Evolutionary conservation across 2,797 vertebrate genomes (phyloP).

Genomic region (Ambastaia sidthimunki): DNA sequence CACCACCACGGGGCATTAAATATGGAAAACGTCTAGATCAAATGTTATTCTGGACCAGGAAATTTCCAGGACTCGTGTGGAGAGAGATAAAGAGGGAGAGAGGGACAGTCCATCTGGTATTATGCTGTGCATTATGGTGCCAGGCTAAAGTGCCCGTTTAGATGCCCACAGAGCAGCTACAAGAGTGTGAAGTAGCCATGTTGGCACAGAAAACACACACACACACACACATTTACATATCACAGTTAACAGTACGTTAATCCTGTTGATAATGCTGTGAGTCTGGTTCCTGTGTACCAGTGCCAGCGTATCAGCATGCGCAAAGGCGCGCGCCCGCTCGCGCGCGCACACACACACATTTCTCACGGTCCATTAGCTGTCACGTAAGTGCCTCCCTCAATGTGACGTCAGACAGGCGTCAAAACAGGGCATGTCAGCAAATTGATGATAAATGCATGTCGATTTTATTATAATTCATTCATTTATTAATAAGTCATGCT

Average conservation of each 20-base stretch:
- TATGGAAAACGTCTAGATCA: not conserved
- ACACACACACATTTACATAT: conserved; percentile 41
- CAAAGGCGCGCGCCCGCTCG: not conserved
- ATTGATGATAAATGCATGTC: not conserved
- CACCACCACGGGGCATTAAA: conserved; percentile 4
- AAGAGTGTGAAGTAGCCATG: conserved; percentile 58
- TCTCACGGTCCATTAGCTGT: conserved; percentile 9
- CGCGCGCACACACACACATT: conserved; percentile 5
- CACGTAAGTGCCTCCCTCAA: not conserved
- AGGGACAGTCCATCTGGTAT: conserved; percentile 56
- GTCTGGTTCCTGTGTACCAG: conserved; percentile 6
- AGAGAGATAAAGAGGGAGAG: conserved; percentile 5
- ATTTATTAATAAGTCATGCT: not conserved
- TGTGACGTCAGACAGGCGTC: conserved; percentile 43
- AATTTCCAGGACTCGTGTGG: not conserved
- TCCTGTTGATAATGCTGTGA: conserved; percentile 35
- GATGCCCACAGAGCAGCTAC: conserved; percentile 56
- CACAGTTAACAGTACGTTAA: conserved; percentile 43
- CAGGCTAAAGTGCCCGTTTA: conserved; percentile 60
- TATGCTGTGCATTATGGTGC: conserved; percentile 50
- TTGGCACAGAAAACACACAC: conserved; percentile 45
- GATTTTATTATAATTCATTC: not conserved
- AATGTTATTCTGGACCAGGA: conserved; percentile 8
- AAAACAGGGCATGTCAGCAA: conserved; percentile 39
- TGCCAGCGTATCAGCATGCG: conserved; percentile 36